Conservation (phyloP, 1,140 invertebrate genomes). For the Melanaphis sacchari region DNA sequence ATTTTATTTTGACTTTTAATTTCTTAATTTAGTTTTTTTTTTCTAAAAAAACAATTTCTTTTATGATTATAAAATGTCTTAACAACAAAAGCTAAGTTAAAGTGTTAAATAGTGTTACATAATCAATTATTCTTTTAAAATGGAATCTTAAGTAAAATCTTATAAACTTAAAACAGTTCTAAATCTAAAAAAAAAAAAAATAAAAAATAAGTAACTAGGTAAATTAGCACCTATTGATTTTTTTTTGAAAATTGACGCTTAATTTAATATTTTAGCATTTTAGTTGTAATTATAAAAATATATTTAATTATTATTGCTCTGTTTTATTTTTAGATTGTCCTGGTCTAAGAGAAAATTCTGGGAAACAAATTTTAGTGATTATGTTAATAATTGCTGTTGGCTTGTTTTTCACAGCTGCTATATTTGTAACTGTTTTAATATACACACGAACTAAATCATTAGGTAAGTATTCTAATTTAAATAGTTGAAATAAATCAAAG, state of each 20-base stretch:
- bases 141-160: neutral
- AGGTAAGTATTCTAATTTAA: neutral
- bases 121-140: too few relatives aligned
- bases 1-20: conserved; percentile 6
- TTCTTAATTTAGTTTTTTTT: neutral
- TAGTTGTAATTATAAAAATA: neutral
- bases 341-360: conserved; percentile 28
- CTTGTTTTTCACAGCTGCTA: conserved; percentile 45
- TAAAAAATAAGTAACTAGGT: neutral
- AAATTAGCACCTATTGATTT: neutral
- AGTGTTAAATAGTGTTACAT: too few relatives aligned
- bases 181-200: neutral
- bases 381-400: conserved; percentile 44
- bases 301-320: neutral
- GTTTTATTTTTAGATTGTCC: conserved; percentile 27
- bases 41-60: neutral
- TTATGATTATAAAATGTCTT: neutral
- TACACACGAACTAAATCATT: conserved; percentile 50
- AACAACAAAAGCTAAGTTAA: neutral
- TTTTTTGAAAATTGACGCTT: neutral
- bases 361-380: conserved; percentile 30
- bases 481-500: neutral
- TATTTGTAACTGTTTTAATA: conserved; percentile 47
- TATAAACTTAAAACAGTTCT: neutral
- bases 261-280: neutral